Evolutionary conservation across 1,140 invertebrate genomes (phyloP), one percentile per base, ranked within the genome.

Genomic region (Drosophila lacteicornis): DNA sequence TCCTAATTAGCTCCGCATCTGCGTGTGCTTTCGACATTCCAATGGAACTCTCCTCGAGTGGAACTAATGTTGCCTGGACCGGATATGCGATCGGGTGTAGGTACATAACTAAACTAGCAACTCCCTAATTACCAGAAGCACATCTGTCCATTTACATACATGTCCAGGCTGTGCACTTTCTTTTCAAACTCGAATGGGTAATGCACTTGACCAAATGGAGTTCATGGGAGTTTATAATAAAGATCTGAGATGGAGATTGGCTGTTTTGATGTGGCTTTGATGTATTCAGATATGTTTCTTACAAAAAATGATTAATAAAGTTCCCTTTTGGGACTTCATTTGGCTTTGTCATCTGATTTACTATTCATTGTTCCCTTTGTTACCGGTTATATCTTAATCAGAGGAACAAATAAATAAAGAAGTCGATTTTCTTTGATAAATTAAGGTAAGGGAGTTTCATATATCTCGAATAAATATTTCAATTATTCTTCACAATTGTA

Each of bases 51-150:
- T 51, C 65, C 22, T 79, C 75, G 75, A 70, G 51, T 79, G 75
- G 75, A 79, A 79, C 75, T 79, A 79, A 79, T 79, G 75, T 79
- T 5, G 25, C 5, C 47, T 73, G 70, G 65, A 66, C 51, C 53
- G 60, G 50, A 76, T 69, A 56, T 51, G 53, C 75, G 75, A 77
- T 77, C 74, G 74, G 25, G 27, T 68, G 42, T 43, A 67, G 56
- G 38, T 46, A 59, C 13, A 9, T 11, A 38, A 2, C 27, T n/a
- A 15, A 40, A 60, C 68, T 73, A 73, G 43, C 69, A 43, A 51
- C 38, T 56, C 2, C 36, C 36, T 73, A 70, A 70, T 70, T 69
- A 70, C 22, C 30, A 25, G 50, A 38, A 33, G 53, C 27, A 60
- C 75, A 77, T 77, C 75, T 77, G 75, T 61, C 63, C 12, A 38